phyloP scores from a whole-genome alignment of 2,888 invertebrate species.

The Dinocampus coccinellae region DNA sequence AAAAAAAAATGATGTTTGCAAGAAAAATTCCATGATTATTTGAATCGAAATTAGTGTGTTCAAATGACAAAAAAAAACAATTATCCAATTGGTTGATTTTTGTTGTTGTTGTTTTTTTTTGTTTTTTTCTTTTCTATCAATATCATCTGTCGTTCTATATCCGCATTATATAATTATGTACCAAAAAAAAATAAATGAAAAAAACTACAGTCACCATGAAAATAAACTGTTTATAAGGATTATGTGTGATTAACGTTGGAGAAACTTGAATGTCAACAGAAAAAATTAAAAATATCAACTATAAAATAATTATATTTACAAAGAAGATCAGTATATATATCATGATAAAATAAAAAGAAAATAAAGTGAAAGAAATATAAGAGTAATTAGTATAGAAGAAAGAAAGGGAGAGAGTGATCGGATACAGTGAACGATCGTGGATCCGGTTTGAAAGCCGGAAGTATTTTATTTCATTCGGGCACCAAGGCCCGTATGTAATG shows the following conservation, averaged over 20 bases:
- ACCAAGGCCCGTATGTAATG: constrained; percentile 63
- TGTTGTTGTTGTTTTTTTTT: no score
- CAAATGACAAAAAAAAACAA: no score
- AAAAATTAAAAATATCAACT: neutral
- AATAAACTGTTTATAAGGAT: constrained; percentile 28
- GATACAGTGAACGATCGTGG: constrained; percentile 18
- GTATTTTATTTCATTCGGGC: constrained; percentile 48
- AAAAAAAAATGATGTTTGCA: no score
- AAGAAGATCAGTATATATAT: no score
- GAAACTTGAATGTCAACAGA: constrained; percentile 24
- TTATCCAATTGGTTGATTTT: no score
- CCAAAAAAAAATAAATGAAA: constrained; percentile 12
- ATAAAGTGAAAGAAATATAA: constrained; percentile 15
- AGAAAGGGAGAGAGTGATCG: neutral
- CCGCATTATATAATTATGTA: no score
- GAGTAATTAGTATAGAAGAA: no score
- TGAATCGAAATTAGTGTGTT: no score
- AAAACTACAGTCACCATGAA: constrained; percentile 36
- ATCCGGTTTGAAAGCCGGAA: constrained; percentile 46
- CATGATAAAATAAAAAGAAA: neutral
- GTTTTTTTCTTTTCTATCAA: no score
- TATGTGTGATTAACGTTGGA: constrained; percentile 41
- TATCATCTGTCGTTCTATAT: no score
- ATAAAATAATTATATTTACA: no score
- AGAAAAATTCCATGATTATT: no score